phyloP scores from a whole-genome alignment of 2,797 vertebrate species.

The Amblyopsis hoosieri region DNA sequence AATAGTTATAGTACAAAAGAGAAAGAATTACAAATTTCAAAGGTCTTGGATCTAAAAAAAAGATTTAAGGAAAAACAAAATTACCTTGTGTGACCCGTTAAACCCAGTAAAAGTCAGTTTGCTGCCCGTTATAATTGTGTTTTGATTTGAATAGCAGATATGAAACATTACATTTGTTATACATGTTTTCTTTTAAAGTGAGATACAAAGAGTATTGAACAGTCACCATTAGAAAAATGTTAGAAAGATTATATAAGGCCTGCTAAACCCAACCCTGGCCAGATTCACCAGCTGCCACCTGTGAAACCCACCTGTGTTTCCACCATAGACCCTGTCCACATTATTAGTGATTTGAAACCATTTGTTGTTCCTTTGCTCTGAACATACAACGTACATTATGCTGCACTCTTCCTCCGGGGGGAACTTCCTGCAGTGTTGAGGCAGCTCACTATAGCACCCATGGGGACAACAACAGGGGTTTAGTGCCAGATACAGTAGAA shows the following conservation, averaged over 20 bases:
- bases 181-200: constrained; percentile 67
- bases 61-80: constrained; percentile 69
- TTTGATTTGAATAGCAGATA: constrained; percentile 68
- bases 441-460: background rate
- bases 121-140: constrained; percentile 63
- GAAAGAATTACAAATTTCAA: constrained; percentile 67
- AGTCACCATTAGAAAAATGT: constrained; percentile 82
- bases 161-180: constrained; percentile 47
- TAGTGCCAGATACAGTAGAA: background rate
- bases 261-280: constrained; percentile 74
- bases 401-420: constrained; percentile 2
- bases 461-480: constrained; percentile 10
- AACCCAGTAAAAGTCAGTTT: constrained; percentile 57
- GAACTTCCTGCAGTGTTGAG: background rate
- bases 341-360: constrained; percentile 12
- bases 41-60: constrained; percentile 74
- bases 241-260: constrained; percentile 83
- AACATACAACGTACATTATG: background rate
- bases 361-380: background rate
- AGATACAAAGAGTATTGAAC: constrained; percentile 84
- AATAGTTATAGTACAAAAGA: constrained; percentile 74
- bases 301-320: constrained; percentile 54
- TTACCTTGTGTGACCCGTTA: constrained; percentile 73
- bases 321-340: constrained; percentile 53
- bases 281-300: constrained; percentile 51